Conservation (phyloP, 2,797 vertebrate genomes). For the Enteromius fasciolatus region DNA sequence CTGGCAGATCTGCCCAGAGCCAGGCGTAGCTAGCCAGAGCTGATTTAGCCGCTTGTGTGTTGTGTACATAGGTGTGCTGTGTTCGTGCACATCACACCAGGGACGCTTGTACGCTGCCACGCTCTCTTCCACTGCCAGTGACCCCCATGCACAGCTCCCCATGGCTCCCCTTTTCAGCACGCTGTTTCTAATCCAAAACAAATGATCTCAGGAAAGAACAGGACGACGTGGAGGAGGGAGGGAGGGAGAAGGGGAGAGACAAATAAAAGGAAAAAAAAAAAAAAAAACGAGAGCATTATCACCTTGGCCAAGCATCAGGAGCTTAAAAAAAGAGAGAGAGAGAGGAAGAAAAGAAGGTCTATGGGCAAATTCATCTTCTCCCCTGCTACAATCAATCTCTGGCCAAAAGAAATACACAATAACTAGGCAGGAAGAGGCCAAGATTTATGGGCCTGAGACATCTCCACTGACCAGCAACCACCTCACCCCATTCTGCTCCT, state of each 20-base stretch:
- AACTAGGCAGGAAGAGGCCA: slow-evolving; percentile 96
- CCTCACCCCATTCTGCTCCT: slow-evolving; percentile 81
- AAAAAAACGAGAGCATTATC: slow-evolving; percentile 79
- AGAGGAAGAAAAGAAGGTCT: slow-evolving; percentile 83
- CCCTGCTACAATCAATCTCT: slow-evolving; percentile 97
- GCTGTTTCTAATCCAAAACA: slow-evolving; percentile 85
- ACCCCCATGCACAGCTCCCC: slow-evolving; percentile 49
- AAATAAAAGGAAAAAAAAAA: slow-evolving; percentile 39
- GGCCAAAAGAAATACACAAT: slow-evolving; percentile 99
- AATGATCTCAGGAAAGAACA: slow-evolving; percentile 76
- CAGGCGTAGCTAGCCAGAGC: slow-evolving; percentile 32
- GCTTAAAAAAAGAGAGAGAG: slow-evolving; percentile 70
- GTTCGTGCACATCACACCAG: slow-evolving; percentile 64
- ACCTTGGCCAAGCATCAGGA: slow-evolving; percentile 91
- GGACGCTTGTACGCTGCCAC: slow-evolving; percentile 79
- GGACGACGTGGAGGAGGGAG: slow-evolving; percentile 61
- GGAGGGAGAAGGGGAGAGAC: slow-evolving; percentile 37
- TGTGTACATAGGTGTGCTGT: slow-evolving; percentile 28
- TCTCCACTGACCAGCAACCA: slow-evolving; percentile 96
- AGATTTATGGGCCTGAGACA: slow-evolving; percentile 97
- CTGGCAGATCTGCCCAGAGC: slow-evolving; percentile 63
- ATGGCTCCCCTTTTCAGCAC: slow-evolving; percentile 63
- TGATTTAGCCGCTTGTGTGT: slow-evolving; percentile 47
- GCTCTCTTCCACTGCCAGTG: slow-evolving; percentile 67
- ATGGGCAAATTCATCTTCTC: slow-evolving; percentile 95